Conservation (phyloP, 2,113 vertebrate genomes). For the Syrmaticus mikado region DNA sequence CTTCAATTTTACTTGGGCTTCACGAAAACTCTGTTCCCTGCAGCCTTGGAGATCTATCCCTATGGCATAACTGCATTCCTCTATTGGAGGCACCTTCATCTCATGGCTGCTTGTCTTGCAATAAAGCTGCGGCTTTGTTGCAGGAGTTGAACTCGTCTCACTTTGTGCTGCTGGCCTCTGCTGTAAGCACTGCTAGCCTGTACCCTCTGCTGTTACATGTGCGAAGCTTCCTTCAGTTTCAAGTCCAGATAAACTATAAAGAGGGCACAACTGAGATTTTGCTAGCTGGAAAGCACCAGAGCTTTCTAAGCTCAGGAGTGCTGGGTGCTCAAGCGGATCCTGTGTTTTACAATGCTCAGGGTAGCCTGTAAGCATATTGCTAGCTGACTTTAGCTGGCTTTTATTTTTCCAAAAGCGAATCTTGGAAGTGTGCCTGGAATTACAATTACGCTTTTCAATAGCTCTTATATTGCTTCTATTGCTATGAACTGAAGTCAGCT, state of each 20-base stretch:
- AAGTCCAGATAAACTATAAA: not conserved
- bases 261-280: not conserved
- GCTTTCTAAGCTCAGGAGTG: not conserved
- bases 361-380: not conserved
- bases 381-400: not conserved
- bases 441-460: not conserved
- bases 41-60: not conserved
- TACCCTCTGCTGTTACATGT: not conserved
- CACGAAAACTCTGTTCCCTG: not conserved
- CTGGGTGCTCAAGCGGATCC: not conserved
- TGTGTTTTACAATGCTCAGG: not conserved
- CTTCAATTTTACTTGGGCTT: not conserved
- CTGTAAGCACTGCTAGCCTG: not conserved
- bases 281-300: not conserved
- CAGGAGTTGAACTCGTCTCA: not conserved
- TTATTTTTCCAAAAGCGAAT: not conserved
- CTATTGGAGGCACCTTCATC: not conserved
- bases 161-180: not conserved
- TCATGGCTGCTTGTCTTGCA: not conserved
- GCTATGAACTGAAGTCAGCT: not conserved
- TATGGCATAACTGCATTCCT: not conserved
- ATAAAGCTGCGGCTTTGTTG: not conserved
- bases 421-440: not conserved
- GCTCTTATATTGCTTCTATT: not conserved
- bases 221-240: not conserved